Evolutionary conservation across 2,797 vertebrate genomes (phyloP).

Genomic region (Microctenopoma lineatum): DNA sequence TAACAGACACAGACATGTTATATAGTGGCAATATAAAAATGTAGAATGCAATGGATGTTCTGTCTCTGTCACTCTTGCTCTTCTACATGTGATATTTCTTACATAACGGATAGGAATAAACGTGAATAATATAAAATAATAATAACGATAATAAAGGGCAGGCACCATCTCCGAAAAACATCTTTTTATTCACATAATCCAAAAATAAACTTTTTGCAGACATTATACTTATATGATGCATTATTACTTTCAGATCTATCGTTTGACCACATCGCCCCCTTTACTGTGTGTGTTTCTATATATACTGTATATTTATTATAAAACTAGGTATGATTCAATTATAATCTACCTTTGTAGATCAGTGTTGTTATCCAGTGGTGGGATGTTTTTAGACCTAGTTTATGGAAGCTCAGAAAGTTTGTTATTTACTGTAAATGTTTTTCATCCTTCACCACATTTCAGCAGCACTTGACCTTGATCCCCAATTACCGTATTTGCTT

Average conservation of each 20-base stretch:
- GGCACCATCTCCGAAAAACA: constrained; percentile 32
- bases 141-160: background rate
- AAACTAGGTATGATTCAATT: constrained; percentile 16
- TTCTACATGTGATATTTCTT: background rate
- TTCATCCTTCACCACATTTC: background rate
- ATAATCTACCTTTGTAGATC: background rate
- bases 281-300: background rate
- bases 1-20: too few species aligned
- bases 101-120: background rate
- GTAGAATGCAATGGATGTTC: background rate
- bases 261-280: background rate
- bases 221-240: constrained; percentile 10
- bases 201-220: constrained; percentile 8
- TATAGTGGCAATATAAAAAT: background rate
- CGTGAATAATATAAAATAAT: background rate
- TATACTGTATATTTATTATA: constrained; percentile 13
- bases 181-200: constrained; percentile 52
- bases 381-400: background rate
- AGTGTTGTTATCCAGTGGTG: background rate
- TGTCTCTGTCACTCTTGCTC: background rate
- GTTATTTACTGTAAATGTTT: background rate
- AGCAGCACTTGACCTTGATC: constrained; percentile 38
- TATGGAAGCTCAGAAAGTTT: background rate
- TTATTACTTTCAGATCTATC: constrained; percentile 8
- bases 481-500: background rate